Evolutionary conservation across 1,140 invertebrate species (phyloP), one percentile per base, ranked within the genome.

Genomic region (Danaus melanippus): DNA sequence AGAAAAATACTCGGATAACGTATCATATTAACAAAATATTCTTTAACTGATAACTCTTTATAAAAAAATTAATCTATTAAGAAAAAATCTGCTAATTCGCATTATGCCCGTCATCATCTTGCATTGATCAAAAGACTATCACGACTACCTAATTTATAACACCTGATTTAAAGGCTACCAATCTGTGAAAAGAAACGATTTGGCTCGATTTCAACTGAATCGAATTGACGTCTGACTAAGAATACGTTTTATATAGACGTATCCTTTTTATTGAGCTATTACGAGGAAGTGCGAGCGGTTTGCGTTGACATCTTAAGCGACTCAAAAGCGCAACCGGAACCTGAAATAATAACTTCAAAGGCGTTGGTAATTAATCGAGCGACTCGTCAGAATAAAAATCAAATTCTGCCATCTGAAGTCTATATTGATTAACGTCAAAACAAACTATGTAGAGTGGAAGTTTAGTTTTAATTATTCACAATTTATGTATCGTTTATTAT

Each of bases 71-170:
- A 32, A 32, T 32, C 21, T 7, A 5, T 62, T 55, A 58, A 69
- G 67, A 68, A 66, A 71, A 74, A 73, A 72, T 69, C 61, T 67
- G 66, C 62, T 65, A 69, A 58, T 60, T 54, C 48, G 64, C 58
- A 45, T 76, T 84, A 69, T 77, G 72, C 81, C 79, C 69, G 66
- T 81, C 79, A 58, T 59, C 72, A 50, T 49, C 51, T 54, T 63
- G 62, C 58, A 50, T 44, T 58, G 80, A 84, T 84, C 80, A 84
- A 84, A 81, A 66, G 75, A 11, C 60, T 69, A 62, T 76, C 55
- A 64, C 58, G 50, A 58, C 56, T 46, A 32, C 58, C 49, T 56
- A 64, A 55, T 62, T 56, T 67, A 69, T 67, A 65, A 69, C 78
- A 78, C 58, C 63, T 73, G 58, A 67, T 60, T 69, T 50, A 74